Conservation (phyloP, 1,140 invertebrate genomes). For the Drosophila pachea region DNA sequence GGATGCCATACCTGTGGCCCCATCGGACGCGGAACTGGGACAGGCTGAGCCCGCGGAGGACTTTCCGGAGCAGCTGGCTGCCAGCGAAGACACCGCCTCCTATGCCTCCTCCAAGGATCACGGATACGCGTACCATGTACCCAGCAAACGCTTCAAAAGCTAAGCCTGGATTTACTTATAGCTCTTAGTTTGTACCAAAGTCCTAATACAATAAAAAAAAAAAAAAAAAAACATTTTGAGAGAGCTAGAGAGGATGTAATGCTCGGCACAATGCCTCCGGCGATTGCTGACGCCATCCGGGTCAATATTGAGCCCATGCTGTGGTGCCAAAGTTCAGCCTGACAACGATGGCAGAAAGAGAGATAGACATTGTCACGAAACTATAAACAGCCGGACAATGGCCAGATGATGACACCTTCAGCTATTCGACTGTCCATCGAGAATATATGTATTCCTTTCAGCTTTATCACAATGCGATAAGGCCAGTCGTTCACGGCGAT, state of each 20-base stretch:
- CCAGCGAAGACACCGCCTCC: slow-evolving; percentile 10
- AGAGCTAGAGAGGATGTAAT: background rate
- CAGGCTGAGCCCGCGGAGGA: slow-evolving; percentile 31
- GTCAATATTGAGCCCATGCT: no score
- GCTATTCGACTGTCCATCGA: background rate
- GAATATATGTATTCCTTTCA: background rate
- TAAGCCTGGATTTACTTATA: slow-evolving; percentile 25
- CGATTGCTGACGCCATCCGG: no score
- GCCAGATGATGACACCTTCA: no score
- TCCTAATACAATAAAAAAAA: slow-evolving; percentile 49
- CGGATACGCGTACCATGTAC: slow-evolving; percentile 62
- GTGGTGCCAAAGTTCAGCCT: no score
- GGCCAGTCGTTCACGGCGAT: background rate
- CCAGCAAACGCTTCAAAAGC: slow-evolving; percentile 62
- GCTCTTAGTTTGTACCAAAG: slow-evolving; percentile 58
- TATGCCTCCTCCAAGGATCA: slow-evolving; percentile 48
- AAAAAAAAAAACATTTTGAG: slow-evolving; percentile 20
- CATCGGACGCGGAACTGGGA: slow-evolving; percentile 61
- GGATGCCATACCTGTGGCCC: slow-evolving; percentile 62
- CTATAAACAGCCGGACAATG: no score
- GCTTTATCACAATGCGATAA: background rate
- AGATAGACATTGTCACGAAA: no score
- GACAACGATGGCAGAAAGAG: no score
- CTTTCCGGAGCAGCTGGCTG: slow-evolving; percentile 8
- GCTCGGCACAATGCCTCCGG: no score